phyloP scores from a whole-genome alignment of 2,797 vertebrate genomes.

The Chrysocyon brachyurus region DNA sequence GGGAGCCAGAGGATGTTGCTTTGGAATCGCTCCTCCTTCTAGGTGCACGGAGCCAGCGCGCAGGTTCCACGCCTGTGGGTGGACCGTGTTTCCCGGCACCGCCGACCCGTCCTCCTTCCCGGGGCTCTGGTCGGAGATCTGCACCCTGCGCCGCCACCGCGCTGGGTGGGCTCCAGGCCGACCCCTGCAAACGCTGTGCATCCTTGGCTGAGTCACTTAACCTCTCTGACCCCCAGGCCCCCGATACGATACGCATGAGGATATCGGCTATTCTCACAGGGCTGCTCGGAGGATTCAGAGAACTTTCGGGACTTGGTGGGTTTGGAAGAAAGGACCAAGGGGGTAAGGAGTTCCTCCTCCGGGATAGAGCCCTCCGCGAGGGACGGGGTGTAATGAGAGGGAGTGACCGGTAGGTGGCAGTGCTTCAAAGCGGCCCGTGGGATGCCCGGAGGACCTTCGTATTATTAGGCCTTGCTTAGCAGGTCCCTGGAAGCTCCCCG shows the following conservation, averaged over 20 bases:
- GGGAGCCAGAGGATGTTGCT: not conserved
- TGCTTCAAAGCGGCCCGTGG: constrained; percentile 73
- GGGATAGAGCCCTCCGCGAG: not conserved
- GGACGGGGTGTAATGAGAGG: constrained; percentile 44
- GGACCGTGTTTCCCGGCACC: not conserved
- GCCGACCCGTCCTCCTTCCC: not conserved
- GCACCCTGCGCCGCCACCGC: not conserved
- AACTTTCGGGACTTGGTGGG: not conserved
- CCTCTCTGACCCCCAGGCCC: constrained; percentile 1
- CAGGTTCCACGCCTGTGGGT: too few species aligned
- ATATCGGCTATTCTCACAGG: not conserved
- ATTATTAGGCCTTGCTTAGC: not conserved
- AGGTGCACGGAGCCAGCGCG: not conserved
- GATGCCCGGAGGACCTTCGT: not conserved
- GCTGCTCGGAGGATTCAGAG: not conserved
- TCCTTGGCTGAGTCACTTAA: not conserved
- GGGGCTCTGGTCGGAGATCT: not conserved
- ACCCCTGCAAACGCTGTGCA: constrained; percentile 8
- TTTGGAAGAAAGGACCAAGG: not conserved
- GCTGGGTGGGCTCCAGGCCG: not conserved
- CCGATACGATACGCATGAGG: not conserved
- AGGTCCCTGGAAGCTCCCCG: not conserved
- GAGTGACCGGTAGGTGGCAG: constrained; percentile 83
- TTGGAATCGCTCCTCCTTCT: not conserved
- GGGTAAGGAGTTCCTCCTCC: not conserved